phyloP scores from a whole-genome alignment of 2,888 invertebrate genomes.

The Ornithoptera priamus region DNA sequence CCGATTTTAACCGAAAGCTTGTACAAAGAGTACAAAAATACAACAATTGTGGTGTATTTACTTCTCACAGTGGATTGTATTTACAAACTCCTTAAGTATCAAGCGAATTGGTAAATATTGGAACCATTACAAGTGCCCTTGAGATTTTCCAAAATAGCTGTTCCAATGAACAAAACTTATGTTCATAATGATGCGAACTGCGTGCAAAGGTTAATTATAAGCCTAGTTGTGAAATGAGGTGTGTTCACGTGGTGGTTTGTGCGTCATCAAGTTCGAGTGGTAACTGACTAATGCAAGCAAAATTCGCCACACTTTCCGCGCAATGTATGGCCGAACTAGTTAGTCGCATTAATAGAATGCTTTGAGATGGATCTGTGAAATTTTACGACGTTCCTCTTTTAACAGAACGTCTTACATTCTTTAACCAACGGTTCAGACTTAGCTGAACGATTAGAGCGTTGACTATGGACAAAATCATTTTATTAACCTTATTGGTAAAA shows the following conservation, averaged over 20 bases:
- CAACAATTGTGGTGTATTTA: too few relatives aligned
- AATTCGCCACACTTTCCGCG: slow-evolving; percentile 20
- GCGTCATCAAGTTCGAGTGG: slow-evolving; percentile 29
- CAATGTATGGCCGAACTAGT: slow-evolving; percentile 9
- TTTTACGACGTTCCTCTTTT: neutral
- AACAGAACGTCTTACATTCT: neutral
- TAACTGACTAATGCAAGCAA: slow-evolving; percentile 27
- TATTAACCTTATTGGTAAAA: too few relatives aligned
- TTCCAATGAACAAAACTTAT: slow-evolving; percentile 23
- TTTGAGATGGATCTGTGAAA: slow-evolving; percentile 2
- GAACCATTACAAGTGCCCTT: neutral
- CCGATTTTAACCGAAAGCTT: too few relatives aligned
- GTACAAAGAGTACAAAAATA: too few relatives aligned
- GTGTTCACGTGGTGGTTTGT: slow-evolving; percentile 29
- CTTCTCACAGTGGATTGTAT: too few relatives aligned
- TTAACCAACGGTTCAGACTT: neutral
- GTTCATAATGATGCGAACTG: slow-evolving; percentile 24
- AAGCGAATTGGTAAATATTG: too few relatives aligned
- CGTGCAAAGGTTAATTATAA: slow-evolving; percentile 28
- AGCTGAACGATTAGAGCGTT: neutral
- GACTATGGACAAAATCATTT: neutral
- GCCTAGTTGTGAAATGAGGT: slow-evolving; percentile 29
- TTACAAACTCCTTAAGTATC: too few relatives aligned
- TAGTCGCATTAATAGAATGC: slow-evolving; percentile 13
- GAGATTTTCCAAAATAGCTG: slow-evolving; percentile 25